Base-by-base conservation (phyloP, 2,113 vertebrate genomes). In the Copsychus sechellarum region DNA sequence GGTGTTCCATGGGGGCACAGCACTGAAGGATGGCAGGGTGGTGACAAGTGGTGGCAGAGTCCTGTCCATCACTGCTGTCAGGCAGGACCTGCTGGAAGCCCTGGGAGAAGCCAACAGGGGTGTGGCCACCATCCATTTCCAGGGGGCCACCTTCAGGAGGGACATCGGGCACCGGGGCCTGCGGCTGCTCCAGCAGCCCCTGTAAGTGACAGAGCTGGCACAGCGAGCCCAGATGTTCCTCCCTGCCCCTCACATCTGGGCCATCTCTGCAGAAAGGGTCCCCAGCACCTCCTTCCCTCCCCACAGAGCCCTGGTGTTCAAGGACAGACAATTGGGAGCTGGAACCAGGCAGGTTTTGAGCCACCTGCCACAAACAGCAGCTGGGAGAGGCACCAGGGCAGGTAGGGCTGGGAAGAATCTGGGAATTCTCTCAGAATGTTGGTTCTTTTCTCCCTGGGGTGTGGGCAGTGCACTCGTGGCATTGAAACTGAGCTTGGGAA, bases 1-100 rank as follows among this genome's bases (percentile, higher is more conserved):
- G 95, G 98, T 99, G 50, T 99, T 99, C 97, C 99, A 99, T 5
- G 98, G 98, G 1, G 98, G 98, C 53, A 99, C 99, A 0, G 81
- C 93, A 0, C 93, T 98, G 69, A 98, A 97, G 79, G 98, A 98
- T 1, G 98, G 97, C 29, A 96, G 88, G 60, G 97, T 99, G 86
- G 95, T 98, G 36, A 98, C 98, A 14, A 98, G 92, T 5, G 99
- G 99, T 2, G 98, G 98, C 57, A 98, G 99, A 45, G 98, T 99
- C 51, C 95, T 99, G 36, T 98, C 98, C 0, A 71, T 99, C 86
- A 99, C 98, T 0, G 98, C 98, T 0, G 96, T 99, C 56, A 71
- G 92, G 28, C 88, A 98, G 21, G 98, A 98, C 29, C 91, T 99
- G 57, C 92, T 98, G 66, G 80, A 86, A n/a, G 98, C 99, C 5